phyloP scores from a whole-genome alignment of 2,113 vertebrate species.

The Shinisaurus crocodilurus region DNA sequence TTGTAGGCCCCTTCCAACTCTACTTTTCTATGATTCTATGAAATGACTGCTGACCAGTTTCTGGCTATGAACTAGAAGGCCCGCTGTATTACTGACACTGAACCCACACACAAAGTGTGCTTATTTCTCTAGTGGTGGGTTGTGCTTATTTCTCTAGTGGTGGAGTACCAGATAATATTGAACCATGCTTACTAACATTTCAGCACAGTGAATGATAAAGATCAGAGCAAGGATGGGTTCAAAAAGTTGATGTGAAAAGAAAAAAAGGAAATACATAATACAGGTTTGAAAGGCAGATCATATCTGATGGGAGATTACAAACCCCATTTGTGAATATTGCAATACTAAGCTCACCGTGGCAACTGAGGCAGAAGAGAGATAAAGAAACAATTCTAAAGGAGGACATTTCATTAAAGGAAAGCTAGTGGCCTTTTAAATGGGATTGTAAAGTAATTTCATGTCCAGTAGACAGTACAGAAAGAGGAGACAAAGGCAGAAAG shows the following conservation, averaged over 20 bases:
- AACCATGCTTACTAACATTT: not conserved
- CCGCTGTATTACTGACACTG: too few relatives aligned
- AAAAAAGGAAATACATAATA: not conserved
- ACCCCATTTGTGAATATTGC: too few relatives aligned
- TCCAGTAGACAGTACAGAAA: slow-evolving; percentile 15
- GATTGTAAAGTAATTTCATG: slow-evolving; percentile 4
- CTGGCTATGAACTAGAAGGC: too few relatives aligned
- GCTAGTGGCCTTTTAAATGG: slow-evolving; percentile 19
- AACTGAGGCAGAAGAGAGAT: not conserved
- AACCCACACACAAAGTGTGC: too few relatives aligned
- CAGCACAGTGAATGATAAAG: not conserved
- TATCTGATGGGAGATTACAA: not conserved
- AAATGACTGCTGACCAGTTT: too few relatives aligned
- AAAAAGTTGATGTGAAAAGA: not conserved
- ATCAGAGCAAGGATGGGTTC: not conserved
- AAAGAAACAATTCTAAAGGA: slow-evolving; percentile 14
- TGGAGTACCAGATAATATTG: not conserved
- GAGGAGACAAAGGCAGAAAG: slow-evolving; percentile 49
- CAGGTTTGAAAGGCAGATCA: not conserved
- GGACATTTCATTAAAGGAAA: not conserved
- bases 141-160: not conserved
- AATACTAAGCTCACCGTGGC: not conserved
- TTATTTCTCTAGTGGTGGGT: too few relatives aligned
- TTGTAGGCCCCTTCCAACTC: too few relatives aligned
- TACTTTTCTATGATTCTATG: too few relatives aligned